Conservation (phyloP, 1,140 invertebrate genomes). For the Akabosia matsudoensis region DNA sequence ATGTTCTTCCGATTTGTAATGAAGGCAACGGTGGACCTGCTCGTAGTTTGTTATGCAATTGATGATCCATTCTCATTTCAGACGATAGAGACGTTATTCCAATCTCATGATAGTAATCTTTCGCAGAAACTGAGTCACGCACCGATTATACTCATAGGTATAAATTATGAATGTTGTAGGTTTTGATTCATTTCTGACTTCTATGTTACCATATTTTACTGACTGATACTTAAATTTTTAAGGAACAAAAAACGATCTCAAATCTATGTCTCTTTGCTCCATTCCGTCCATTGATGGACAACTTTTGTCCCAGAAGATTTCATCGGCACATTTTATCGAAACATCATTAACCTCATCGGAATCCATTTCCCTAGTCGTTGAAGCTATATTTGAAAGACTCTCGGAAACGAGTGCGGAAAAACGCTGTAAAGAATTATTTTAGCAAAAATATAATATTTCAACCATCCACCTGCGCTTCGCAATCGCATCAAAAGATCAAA, state of each 20-base stretch:
- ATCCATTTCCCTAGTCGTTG: too few species aligned
- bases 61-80: conserved; percentile 24
- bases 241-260: conserved; percentile 11
- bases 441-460: too few species aligned
- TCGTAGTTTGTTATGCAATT: conserved; percentile 2
- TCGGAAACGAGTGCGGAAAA: too few species aligned
- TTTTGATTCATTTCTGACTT: too few species aligned
- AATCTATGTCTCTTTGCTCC: background rate
- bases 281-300: conserved; percentile 3
- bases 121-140: background rate
- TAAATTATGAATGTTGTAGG: too few species aligned
- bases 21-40: background rate
- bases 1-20: too few species aligned
- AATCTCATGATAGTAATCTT: background rate
- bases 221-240: background rate
- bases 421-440: too few species aligned
- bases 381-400: too few species aligned
- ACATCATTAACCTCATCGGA: background rate
- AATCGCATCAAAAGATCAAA: too few species aligned
- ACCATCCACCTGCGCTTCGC: too few species aligned
- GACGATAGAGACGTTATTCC: background rate
- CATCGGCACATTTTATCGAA: background rate
- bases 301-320: too few species aligned
- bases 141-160: background rate
- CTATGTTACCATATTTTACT: too few species aligned